Conservation (phyloP, 2,113 vertebrate genomes). For the Fregetta grallaria region DNA sequence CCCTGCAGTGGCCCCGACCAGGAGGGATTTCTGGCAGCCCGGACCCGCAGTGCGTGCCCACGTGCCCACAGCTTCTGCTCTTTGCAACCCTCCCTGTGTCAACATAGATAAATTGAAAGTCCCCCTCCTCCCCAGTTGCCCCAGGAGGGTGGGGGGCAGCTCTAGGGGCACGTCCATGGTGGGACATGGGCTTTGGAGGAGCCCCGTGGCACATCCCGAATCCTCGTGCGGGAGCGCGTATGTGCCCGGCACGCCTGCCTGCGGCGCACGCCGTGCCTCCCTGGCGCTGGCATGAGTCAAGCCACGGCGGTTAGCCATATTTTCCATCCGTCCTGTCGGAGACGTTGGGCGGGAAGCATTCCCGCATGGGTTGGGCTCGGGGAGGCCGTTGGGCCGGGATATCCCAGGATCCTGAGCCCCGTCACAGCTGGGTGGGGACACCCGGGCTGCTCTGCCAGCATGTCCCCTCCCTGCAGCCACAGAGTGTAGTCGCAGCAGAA, state of each 20-base stretch:
- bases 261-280: background rate
- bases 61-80: background rate
- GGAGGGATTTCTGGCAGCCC: background rate
- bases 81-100: background rate
- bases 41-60: fast-evolving
- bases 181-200: background rate
- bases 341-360: background rate
- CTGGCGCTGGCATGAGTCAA: background rate
- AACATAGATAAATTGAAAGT: background rate
- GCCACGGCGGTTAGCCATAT: background rate
- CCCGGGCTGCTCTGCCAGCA: background rate
- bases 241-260: background rate
- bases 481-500: background rate
- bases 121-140: fast-evolving
- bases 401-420: slow-evolving; percentile 3
- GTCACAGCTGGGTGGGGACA: background rate
- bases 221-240: fast-evolving
- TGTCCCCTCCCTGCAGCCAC: background rate
- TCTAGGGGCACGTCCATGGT: fast-evolving
- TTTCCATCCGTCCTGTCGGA: background rate
- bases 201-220: background rate
- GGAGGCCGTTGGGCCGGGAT: background rate
- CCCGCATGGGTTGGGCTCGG: background rate
- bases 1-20: fast-evolving
- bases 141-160: background rate